These are phyloP conservation scores for Plotosus lineatus DNA, from an alignment of 2,113 vertebrate genomes.

Conservation along the genomic window DNA sequence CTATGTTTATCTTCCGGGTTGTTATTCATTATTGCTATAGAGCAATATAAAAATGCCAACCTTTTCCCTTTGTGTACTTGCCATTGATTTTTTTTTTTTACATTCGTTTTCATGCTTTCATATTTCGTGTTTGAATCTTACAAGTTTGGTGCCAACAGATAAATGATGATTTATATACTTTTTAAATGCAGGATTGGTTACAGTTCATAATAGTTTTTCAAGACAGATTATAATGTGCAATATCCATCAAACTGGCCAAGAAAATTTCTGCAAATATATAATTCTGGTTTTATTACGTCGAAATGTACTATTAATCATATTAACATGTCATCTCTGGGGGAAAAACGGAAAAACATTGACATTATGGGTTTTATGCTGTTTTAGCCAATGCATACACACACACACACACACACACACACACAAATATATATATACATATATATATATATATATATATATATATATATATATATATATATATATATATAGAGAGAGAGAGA, in stretches of 20 bases:
- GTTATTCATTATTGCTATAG: conserved; percentile 27
- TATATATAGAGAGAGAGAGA: no score
- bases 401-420: no score
- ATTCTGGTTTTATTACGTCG: not conserved
- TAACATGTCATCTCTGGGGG: not conserved
- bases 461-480: no score
- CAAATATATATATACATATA: no score
- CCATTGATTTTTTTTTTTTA: not conserved
- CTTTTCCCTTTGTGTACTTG: not conserved
- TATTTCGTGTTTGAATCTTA: not conserved
- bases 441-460: no score
- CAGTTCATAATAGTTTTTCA: not conserved
- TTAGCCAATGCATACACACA: no score
- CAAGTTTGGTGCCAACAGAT: not conserved
- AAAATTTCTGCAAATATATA: not conserved
- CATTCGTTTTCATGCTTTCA: not conserved
- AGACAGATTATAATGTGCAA: not conserved
- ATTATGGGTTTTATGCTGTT: not conserved
- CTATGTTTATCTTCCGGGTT: conserved; percentile 44
- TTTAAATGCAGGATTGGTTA: not conserved
- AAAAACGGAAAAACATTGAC: not conserved
- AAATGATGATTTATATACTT: not conserved
- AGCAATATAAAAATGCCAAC: conserved; percentile 3
- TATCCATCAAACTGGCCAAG: not conserved
- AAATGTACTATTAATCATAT: not conserved